Evolutionary conservation across 1,140 invertebrate species (phyloP).

Genomic region (Papilio helenus): DNA sequence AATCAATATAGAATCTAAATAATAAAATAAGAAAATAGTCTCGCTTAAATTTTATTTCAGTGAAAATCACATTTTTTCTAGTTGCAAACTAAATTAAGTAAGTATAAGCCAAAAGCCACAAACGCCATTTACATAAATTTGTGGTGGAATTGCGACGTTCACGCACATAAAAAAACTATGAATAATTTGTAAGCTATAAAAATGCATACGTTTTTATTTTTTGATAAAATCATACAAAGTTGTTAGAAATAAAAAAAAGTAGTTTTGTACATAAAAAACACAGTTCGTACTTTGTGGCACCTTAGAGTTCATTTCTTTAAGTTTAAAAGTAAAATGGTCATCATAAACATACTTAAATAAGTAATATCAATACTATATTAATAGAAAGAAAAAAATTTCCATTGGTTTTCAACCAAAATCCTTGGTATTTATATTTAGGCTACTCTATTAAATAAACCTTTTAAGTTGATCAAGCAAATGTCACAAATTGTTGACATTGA

Average conservation of each 20-base stretch:
- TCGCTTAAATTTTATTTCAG: background rate
- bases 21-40: too few species aligned
- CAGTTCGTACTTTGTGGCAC: too few species aligned
- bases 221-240: background rate
- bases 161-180: slow-evolving; percentile 29
- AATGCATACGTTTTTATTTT: slow-evolving; percentile 22
- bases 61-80: background rate
- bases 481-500: slow-evolving; percentile 5
- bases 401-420: too few species aligned
- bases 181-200: slow-evolving; percentile 23
- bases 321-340: too few species aligned
- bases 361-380: background rate
- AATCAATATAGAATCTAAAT: too few species aligned
- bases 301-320: too few species aligned
- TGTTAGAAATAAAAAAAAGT: slow-evolving; percentile 7
- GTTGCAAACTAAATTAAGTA: slow-evolving; percentile 16
- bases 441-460: background rate
- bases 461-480: background rate
- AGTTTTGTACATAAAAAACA: background rate
- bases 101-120: slow-evolving; percentile 10
- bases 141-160: slow-evolving; percentile 10
- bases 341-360: too few species aligned
- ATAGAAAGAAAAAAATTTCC: background rate
- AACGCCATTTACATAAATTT: slow-evolving; percentile 21
- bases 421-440: background rate